Evolutionary conservation across 2,797 vertebrate species (phyloP).

Genomic region (Bradypodion pumilum): DNA sequence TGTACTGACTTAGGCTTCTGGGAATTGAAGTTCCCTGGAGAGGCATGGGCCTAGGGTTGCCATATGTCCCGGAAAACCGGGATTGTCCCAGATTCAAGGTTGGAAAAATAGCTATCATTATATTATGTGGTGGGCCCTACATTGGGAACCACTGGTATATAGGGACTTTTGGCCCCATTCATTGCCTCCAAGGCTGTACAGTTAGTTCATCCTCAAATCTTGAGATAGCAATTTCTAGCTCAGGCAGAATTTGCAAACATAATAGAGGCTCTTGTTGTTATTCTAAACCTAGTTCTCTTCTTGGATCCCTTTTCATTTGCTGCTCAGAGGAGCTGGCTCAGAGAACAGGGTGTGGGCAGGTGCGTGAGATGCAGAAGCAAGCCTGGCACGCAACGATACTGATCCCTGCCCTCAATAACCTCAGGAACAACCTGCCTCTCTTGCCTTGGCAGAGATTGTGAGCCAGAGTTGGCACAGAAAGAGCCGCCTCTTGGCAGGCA

Average conservation of each 20-base stretch:
- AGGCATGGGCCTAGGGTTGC: no score
- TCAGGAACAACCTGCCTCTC: not conserved
- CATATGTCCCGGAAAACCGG: no score
- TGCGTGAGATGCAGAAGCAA: not conserved
- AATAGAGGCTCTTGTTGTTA: not conserved
- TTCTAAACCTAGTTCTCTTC: not conserved
- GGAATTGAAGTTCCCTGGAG: no score
- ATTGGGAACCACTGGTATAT: no score
- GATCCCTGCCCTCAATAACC: slow-evolving; percentile 5
- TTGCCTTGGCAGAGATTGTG: not conserved
- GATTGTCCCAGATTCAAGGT: no score
- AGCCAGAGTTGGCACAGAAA: not conserved
- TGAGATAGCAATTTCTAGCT: no score
- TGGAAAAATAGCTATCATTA: no score
- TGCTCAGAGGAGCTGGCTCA: not conserved
- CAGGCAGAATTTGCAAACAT: not conserved
- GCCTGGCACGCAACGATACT: slow-evolving; percentile 20
- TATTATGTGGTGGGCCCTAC: no score
- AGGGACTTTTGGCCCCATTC: no score
- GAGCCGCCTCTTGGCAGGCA: not conserved
- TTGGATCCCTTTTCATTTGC: not conserved
- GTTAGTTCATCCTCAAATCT: not conserved
- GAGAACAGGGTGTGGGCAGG: slow-evolving; percentile 9
- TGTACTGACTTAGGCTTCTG: no score
- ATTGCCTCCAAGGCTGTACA: not conserved